Evolutionary conservation across 1,140 invertebrate genomes (phyloP).

Genomic region (Philotrypesis tridentata): DNA sequence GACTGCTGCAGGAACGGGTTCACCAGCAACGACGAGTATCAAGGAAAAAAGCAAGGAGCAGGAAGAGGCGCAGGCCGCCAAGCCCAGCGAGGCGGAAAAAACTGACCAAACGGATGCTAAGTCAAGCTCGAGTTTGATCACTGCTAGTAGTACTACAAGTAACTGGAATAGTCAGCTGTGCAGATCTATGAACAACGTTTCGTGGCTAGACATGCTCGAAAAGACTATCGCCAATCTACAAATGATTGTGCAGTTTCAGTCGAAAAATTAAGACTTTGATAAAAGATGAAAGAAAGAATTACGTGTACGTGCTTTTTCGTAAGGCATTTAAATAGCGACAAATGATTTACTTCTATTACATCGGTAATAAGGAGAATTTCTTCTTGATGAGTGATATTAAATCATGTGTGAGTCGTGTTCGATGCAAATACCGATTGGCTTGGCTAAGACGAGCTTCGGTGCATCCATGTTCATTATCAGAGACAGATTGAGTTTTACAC

Average conservation of each 20-base stretch:
- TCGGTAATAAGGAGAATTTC: background rate
- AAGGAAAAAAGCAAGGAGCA: slow-evolving; percentile 48
- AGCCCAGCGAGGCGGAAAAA: slow-evolving; percentile 52
- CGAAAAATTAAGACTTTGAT: slow-evolving; percentile 34
- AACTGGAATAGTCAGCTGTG: slow-evolving; percentile 63
- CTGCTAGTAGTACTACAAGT: slow-evolving; percentile 50
- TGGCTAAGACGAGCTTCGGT: background rate
- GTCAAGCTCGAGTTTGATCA: slow-evolving; percentile 48
- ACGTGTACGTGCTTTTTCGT: slow-evolving; percentile 11
- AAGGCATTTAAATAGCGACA: slow-evolving; percentile 24
- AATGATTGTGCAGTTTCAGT: slow-evolving; percentile 69
- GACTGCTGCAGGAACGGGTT: background rate
- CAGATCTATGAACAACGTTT: slow-evolving; percentile 64
- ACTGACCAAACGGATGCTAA: slow-evolving; percentile 50
- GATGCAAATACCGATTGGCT: background rate
- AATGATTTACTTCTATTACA: slow-evolving; percentile 10
- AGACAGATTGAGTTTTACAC: slow-evolving; percentile 31
- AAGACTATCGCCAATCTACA: slow-evolving; percentile 70
- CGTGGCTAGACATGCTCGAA: slow-evolving; percentile 71
- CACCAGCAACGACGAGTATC: background rate
- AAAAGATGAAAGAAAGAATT: background rate
- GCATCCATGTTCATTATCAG: slow-evolving; percentile 26
- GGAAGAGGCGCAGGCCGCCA: slow-evolving; percentile 42
- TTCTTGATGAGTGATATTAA: background rate
- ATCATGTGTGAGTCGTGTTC: slow-evolving; percentile 10